Conservation (phyloP, 2,888 invertebrate species). For the Nomada flava region DNA sequence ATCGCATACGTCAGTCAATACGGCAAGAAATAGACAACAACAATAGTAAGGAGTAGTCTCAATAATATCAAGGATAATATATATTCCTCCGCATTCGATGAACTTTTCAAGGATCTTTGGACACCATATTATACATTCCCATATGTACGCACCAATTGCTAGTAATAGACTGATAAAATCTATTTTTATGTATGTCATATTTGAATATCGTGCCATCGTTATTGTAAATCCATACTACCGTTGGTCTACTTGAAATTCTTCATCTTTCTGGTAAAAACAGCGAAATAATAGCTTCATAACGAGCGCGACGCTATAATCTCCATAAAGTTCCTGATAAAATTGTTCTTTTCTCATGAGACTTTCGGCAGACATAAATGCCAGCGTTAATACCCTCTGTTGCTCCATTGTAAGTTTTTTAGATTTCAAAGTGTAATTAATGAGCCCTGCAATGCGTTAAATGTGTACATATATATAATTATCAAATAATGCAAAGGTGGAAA, state of each 20-base stretch:
- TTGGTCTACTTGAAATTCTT: constrained; percentile 79
- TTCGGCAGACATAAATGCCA: constrained; percentile 73
- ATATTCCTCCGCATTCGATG: constrained; percentile 80
- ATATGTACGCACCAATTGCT: constrained; percentile 82
- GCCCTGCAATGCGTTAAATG: constrained; percentile 56
- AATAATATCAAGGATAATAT: constrained; percentile 82
- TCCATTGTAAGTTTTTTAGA: constrained; percentile 65
- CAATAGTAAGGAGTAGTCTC: constrained; percentile 79
- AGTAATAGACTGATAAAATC: constrained; percentile 78
- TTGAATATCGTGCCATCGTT: not conserved
- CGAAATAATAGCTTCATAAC: constrained; percentile 68
- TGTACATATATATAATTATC: not conserved
- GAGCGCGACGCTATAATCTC: constrained; percentile 63
- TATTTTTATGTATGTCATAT: constrained; percentile 5
- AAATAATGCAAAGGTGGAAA: not conserved
- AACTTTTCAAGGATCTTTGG: constrained; percentile 77
- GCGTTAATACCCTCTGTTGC: constrained; percentile 75
- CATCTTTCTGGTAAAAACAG: constrained; percentile 63
- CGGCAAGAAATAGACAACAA: constrained; percentile 82
- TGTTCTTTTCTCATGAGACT: constrained; percentile 61
- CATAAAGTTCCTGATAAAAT: constrained; percentile 53
- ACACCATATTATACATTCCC: constrained; percentile 81
- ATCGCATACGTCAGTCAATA: constrained; percentile 83
- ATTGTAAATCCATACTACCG: constrained; percentile 64
- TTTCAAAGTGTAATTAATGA: constrained; percentile 64